Base-by-base conservation (phyloP, 1,140 invertebrate genomes). In the Drosophila rufa region DNA sequence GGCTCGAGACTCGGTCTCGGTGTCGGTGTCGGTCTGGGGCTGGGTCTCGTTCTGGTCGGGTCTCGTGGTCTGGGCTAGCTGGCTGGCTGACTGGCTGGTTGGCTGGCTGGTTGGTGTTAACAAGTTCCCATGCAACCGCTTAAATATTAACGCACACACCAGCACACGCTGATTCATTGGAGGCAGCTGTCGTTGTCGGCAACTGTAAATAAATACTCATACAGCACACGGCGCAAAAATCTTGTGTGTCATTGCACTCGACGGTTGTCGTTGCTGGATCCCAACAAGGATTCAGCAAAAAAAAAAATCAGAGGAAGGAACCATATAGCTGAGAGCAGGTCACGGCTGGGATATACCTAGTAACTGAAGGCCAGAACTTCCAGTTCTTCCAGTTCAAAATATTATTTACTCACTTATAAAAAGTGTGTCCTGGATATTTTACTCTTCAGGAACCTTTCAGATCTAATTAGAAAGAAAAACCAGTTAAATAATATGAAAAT, bases 141-240 rank as follows among this genome's bases (percentile, higher is more conserved):
- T 82, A 90, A 90, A 90, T 90, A 90, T 90, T 90, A 89, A 89
- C 84, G 64, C 82, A 86, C 61, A 83, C 68, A 74, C 74, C 62
- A 43, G 65, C 53, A 56, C 40, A 56, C 43, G 70, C 61, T 50
- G 43, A 74, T 60, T 65, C 51, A 67, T 60, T 48, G 45, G 66
- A 62, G 58, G 60, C 53, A 61, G 64, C 55, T 80, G 81, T 85
- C 64, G 66, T 68, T 74, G 70, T 57, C 67, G 70, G 75, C 85
- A 90, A 90, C 84, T 89, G 84, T 89, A 89, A 89, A 89, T 89
- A 89, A 89, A 89, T 89, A 89, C 84, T 89, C 84, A 89, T 89
- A 79, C 81, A 90, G 81, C 77, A 87, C 73, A 66, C 78, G 74
- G 56, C 59, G 66, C 60, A 73, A 81, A 78, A 84, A 90, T 75